These are phyloP conservation scores for Dendrocincla tyrannina DNA, from an alignment of 2,797 vertebrate genomes.

Conservation along the genomic window DNA sequence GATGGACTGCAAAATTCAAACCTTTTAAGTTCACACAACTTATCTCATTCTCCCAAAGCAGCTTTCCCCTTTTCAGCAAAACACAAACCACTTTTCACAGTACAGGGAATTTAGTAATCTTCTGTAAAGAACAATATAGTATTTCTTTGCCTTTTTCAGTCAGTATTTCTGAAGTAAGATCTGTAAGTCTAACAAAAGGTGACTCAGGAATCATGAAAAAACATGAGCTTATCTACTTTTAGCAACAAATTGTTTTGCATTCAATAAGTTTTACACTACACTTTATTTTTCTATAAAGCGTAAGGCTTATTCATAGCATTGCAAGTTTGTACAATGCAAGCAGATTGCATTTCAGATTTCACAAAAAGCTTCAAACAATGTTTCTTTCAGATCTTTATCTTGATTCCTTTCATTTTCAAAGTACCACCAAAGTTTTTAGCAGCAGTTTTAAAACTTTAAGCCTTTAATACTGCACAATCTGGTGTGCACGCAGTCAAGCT, in stretches of 20 bases:
- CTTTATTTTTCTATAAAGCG: not conserved
- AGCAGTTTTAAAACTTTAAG: not conserved
- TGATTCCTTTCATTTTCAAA: not conserved
- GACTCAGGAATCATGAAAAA: not conserved
- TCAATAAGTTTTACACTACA: not conserved
- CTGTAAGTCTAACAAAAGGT: not conserved
- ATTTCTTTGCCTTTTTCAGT: not conserved
- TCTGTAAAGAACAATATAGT: not conserved
- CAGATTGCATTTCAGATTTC: not conserved
- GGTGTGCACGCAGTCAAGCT: not conserved
- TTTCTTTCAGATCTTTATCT: not conserved
- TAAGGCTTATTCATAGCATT: not conserved
- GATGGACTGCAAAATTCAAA: not conserved
- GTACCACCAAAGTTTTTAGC: not conserved
- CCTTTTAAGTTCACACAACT: not conserved
- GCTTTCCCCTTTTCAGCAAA: not conserved
- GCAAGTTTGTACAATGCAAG: not conserved
- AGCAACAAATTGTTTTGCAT: not conserved
- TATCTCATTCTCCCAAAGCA: not conserved
- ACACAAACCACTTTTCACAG: not conserved
- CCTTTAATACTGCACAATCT: not conserved
- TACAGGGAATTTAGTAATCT: not conserved
- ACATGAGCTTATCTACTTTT: not conserved
- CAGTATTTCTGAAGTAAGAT: not conserved
- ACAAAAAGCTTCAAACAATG: not conserved